phyloP scores from a whole-genome alignment of 2,113 vertebrate genomes.

The Trichomycterus rosablanca region DNA sequence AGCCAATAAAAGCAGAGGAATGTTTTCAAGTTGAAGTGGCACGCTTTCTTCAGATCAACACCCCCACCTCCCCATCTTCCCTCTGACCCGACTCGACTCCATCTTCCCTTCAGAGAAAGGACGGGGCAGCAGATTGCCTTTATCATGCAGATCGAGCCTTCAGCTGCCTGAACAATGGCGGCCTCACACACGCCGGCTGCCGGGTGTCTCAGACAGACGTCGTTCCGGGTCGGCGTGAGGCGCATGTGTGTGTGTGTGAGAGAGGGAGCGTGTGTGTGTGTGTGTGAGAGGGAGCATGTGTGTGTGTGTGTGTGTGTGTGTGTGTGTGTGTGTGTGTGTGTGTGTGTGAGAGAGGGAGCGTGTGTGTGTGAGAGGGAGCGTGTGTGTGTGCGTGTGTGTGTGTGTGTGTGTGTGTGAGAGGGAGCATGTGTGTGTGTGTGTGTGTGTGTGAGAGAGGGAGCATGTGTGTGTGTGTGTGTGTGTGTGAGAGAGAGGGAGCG shows the following conservation, averaged over 20 bases:
- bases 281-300: too few relatives aligned
- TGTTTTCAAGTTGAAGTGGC: slow-evolving; percentile 26
- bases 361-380: too few relatives aligned
- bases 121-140: slow-evolving; percentile 65
- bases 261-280: too few relatives aligned
- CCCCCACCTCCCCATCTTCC: slow-evolving; percentile 29
- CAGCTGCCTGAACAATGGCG: slow-evolving; percentile 68
- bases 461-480: too few relatives aligned
- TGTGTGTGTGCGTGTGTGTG: too few relatives aligned
- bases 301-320: too few relatives aligned
- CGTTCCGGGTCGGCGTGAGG: slow-evolving; percentile 46
- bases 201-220: slow-evolving; percentile 61
- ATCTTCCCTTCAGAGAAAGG: slow-evolving; percentile 38
- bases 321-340: too few relatives aligned
- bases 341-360: too few relatives aligned
- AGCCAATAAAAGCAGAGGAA: slow-evolving; percentile 48
- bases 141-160: slow-evolving; percentile 68
- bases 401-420: too few relatives aligned
- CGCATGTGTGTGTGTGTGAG: slow-evolving; percentile 11
- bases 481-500: too few relatives aligned
- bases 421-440: too few relatives aligned
- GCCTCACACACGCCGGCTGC: slow-evolving; percentile 58
- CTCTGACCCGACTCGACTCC: slow-evolving; percentile 55
- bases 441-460: too few relatives aligned
- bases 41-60: slow-evolving; percentile 25